A percentile compares a stretch with the other conserved stretches of the same genome.
These are phyloP conservation scores for Drosophila lacteicornis DNA, from an alignment of 1,140 invertebrate species.

Conservation along the genomic window DNA sequence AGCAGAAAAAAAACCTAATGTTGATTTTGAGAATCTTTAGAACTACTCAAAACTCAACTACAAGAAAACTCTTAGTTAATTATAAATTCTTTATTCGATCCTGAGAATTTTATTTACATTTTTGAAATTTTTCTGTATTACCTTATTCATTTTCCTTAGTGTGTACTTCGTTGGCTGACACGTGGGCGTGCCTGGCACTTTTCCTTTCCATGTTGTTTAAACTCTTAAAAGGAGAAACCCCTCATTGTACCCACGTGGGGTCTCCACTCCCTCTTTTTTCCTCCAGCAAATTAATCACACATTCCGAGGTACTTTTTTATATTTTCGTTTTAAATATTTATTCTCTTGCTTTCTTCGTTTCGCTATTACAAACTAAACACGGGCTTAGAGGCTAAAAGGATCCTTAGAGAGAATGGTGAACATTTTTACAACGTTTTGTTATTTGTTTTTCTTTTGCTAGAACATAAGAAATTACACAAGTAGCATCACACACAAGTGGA, in stretches of 20 bases:
- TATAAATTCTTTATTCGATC: not conserved
- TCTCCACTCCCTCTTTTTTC: conserved; percentile 11
- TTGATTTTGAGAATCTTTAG: too few relatives aligned
- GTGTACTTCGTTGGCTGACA: not conserved
- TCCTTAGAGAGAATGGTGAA: conserved; percentile 23
- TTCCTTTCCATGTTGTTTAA: conserved; percentile 31
- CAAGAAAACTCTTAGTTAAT: not conserved
- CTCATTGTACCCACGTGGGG: conserved; percentile 6
- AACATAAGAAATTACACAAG: conserved; percentile 56
- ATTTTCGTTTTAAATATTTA: conserved; percentile 58
- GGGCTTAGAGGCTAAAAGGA: conserved; percentile 41
- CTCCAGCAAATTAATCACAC: conserved; percentile 59
- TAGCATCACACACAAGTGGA: conserved; percentile 74
- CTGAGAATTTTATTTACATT: not conserved
- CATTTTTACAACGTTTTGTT: conserved; percentile 61
- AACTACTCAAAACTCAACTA: too few relatives aligned
- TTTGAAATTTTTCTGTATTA: not conserved
- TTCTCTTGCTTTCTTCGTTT: conserved; percentile 75
- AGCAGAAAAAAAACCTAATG: too few relatives aligned
- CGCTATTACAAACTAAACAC: conserved; percentile 68
- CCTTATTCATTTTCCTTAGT: conserved; percentile 4
- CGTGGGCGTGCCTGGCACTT: conserved; percentile 58
- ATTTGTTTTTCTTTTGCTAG: conserved; percentile 46
- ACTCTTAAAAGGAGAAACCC: conserved; percentile 18
- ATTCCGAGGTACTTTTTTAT: conserved; percentile 12